Evolutionary conservation across 2,797 vertebrate genomes (phyloP).

Genomic region (Semaprochilodus insignis): DNA sequence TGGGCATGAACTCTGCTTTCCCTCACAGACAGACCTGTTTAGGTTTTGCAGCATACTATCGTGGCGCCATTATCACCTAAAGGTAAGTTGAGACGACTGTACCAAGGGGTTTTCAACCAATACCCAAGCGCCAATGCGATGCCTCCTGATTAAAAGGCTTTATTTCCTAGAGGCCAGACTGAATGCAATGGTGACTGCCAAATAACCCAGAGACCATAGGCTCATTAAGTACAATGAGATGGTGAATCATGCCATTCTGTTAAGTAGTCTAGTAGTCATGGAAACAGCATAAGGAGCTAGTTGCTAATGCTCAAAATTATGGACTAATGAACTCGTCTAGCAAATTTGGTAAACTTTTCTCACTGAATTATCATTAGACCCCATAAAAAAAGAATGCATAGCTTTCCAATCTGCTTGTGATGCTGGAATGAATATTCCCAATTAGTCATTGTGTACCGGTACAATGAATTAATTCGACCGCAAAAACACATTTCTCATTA

Average conservation of each 20-base stretch:
- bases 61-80: background rate
- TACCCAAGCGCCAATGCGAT: background rate
- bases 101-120: background rate
- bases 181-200: constrained; percentile 44
- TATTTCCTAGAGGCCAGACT: constrained; percentile 47
- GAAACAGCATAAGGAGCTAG: constrained; percentile 55
- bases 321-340: constrained; percentile 49
- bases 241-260: constrained; percentile 52
- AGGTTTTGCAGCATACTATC: too few species aligned
- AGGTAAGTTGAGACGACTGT: background rate
- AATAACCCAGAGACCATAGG: constrained; percentile 53
- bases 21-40: background rate
- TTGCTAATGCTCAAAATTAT: constrained; percentile 50
- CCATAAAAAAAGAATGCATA: background rate
- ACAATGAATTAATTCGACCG: constrained; percentile 11
- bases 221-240: constrained; percentile 61
- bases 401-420: background rate
- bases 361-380: constrained; percentile 5
- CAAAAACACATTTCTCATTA: constrained; percentile 21
- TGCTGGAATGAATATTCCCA: background rate
- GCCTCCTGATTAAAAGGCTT: constrained; percentile 43
- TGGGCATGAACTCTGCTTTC: constrained; percentile 9
- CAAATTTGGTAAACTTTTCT: constrained; percentile 39
- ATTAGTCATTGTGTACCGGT: constrained; percentile 27
- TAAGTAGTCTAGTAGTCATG: constrained; percentile 58